Percentiles rank a stretch among this genome's conserved stretches.
Conservation (phyloP, 2,113 vertebrate species). For the Choloepus hoffmanni region DNA sequence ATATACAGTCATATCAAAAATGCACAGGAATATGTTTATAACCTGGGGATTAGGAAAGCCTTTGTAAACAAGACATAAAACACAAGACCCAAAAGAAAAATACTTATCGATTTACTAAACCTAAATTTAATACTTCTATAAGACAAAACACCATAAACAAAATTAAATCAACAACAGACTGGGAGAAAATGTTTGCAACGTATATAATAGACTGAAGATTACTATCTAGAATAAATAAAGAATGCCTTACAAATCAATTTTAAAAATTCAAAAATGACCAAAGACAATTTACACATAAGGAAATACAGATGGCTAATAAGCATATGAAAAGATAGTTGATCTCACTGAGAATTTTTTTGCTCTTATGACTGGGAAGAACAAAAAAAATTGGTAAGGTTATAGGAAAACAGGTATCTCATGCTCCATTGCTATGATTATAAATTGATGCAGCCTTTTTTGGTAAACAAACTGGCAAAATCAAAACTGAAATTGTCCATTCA, state of each 20-base stretch:
- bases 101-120: neutral
- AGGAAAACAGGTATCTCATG: neutral
- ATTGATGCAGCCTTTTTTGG: neutral
- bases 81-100: neutral
- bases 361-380: neutral
- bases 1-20: neutral
- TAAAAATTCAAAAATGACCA: neutral
- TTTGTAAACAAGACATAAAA: constrained; percentile 16
- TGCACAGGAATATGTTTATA: neutral
- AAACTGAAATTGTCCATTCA: neutral
- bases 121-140: neutral
- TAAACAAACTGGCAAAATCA: neutral
- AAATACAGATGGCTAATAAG: neutral
- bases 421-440: neutral
- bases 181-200: neutral
- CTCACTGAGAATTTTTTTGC: neutral
- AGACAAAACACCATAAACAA: constrained; percentile 17
- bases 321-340: neutral
- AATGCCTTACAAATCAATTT: neutral
- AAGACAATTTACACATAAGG: neutral
- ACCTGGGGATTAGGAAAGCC: neutral
- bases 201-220: neutral
- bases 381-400: neutral
- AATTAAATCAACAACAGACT: neutral
- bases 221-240: neutral